phyloP scores from a whole-genome alignment of 2,888 invertebrate genomes.

The Athetis lepigone region DNA sequence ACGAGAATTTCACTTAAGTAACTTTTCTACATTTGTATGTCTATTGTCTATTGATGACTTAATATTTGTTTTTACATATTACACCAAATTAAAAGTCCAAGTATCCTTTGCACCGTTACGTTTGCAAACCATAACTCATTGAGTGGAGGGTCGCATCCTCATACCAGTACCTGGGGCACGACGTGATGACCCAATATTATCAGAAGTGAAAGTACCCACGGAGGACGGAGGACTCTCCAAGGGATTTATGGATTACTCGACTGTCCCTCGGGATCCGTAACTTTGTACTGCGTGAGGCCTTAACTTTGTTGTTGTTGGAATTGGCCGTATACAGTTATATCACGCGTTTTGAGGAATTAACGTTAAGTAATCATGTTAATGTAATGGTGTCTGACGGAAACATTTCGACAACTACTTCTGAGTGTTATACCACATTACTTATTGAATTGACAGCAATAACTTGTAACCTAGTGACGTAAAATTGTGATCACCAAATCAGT shows the following conservation, averaged over 20 bases:
- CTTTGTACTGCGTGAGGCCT: slow-evolving; percentile 72
- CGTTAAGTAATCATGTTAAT: slow-evolving; percentile 42
- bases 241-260: slow-evolving; percentile 83
- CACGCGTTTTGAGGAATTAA: slow-evolving; percentile 52
- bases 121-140: slow-evolving; percentile 47
- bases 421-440: not conserved
- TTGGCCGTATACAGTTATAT: slow-evolving; percentile 60
- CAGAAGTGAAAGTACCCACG: slow-evolving; percentile 67
- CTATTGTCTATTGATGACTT: not conserved
- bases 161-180: slow-evolving; percentile 46
- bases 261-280: slow-evolving; percentile 80
- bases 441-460: not conserved
- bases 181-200: slow-evolving; percentile 65
- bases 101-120: slow-evolving; percentile 20
- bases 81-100: slow-evolving; percentile 10
- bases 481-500: not conserved
- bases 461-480: not conserved
- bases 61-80: not conserved
- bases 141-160: slow-evolving; percentile 26
- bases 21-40: too few relatives aligned
- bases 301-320: slow-evolving; percentile 76
- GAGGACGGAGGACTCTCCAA: slow-evolving; percentile 67
- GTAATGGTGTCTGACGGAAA: slow-evolving; percentile 10
- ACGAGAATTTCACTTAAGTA: not conserved
- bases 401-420: not conserved